phyloP scores from a whole-genome alignment of 2,113 vertebrate species.

The Xenopus tropicalis region DNA sequence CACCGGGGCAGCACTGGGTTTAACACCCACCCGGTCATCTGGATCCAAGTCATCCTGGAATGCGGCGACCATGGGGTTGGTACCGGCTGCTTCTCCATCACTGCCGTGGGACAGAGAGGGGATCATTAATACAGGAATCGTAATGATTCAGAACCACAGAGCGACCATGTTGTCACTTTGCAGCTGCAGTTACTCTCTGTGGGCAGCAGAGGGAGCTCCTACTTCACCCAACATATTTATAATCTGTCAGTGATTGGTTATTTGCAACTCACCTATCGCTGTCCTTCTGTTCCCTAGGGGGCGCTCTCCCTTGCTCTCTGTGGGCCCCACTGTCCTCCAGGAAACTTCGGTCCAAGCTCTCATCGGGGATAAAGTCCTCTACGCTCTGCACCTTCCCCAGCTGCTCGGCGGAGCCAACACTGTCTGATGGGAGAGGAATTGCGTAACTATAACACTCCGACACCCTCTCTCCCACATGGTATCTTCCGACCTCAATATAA shows the following conservation, averaged over 20 bases:
- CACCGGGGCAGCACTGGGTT: conserved; percentile 39
- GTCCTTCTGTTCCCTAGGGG: conserved; percentile 52
- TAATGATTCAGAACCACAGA: too few species aligned
- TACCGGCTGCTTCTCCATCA: conserved; percentile 69
- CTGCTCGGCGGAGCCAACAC: conserved; percentile 44
- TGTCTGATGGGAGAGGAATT: conserved; percentile 30
- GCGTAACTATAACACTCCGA: too few species aligned
- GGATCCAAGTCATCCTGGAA: conserved; percentile 90
- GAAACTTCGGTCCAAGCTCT: conserved; percentile 84
- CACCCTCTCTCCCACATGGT: too few species aligned
- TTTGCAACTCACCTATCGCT: conserved; percentile 88
- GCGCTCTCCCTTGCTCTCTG: conserved; percentile 50
- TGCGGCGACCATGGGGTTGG: conserved; percentile 87
- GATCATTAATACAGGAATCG: too few species aligned
- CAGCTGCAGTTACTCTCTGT: too few species aligned
- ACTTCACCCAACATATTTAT: too few species aligned
- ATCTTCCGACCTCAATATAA: too few species aligned
- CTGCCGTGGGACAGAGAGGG: conserved; percentile 56
- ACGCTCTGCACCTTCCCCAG: conserved; percentile 69
- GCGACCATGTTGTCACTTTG: too few species aligned
- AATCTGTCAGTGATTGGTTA: too few species aligned
- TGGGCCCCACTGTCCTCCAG: conserved; percentile 71
- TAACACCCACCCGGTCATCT: conserved; percentile 68
- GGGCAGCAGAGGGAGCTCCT: too few species aligned
- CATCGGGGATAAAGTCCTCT: conserved; percentile 91